These are phyloP conservation scores for Periparus ater DNA, from an alignment of 2,797 vertebrate genomes.

Conservation along the genomic window DNA sequence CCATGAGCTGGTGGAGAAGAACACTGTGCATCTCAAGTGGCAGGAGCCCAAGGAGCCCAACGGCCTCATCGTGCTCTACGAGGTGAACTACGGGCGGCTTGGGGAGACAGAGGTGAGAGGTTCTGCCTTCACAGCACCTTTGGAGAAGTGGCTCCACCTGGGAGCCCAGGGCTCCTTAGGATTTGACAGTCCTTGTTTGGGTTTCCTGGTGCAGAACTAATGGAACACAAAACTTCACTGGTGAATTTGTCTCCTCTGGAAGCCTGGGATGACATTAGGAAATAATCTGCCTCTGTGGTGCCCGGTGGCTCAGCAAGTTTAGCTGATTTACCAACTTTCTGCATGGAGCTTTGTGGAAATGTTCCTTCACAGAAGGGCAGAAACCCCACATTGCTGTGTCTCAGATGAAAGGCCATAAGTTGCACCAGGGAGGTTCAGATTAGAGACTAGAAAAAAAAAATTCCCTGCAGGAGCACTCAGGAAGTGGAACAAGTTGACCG, in stretches of 20 bases:
- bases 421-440: not conserved
- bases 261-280: not conserved
- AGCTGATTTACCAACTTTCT: not conserved
- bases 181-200: rapidly evolving
- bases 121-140: not conserved
- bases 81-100: constrained; percentile 88
- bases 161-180: not conserved
- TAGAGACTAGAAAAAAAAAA: not conserved
- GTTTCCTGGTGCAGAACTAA: not conserved
- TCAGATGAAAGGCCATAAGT: not conserved
- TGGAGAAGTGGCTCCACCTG: not conserved
- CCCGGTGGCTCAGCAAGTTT: rapidly evolving
- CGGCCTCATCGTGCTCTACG: constrained; percentile 93
- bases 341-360: not conserved
- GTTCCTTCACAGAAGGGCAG: not conserved
- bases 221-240: rapidly evolving
- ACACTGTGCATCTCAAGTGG: constrained; percentile 88
- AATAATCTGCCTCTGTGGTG: not conserved
- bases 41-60: constrained; percentile 89
- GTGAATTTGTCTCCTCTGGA: not conserved
- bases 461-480: not conserved
- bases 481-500: not conserved
- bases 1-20: constrained; percentile 84
- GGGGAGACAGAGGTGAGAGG: constrained; percentile 89
- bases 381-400: not conserved